phyloP scores from a whole-genome alignment of 2,113 vertebrate genomes.

The Hassar affinis region DNA sequence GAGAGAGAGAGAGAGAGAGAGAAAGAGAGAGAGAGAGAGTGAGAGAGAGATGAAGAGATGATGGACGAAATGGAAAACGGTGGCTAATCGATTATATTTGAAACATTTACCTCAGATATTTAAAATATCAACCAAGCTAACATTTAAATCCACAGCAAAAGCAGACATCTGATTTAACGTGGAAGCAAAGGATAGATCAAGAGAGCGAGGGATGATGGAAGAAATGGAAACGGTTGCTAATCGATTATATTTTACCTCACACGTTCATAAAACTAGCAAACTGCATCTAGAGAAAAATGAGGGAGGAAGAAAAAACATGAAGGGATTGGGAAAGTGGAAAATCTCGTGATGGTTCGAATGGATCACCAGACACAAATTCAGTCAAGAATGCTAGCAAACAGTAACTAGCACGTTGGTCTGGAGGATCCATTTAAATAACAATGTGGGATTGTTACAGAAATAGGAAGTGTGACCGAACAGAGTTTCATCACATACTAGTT shows the following conservation, averaged over 20 bases:
- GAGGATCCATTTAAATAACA: background rate
- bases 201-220: too few relatives aligned
- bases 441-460: background rate
- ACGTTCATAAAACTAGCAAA: background rate
- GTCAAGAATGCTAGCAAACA: background rate
- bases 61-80: background rate
- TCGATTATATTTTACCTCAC: background rate
- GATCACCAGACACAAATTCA: background rate
- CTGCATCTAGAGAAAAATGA: background rate
- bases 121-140: background rate
- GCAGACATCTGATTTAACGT: background rate
- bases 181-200: too few relatives aligned
- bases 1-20: background rate
- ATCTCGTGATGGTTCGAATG: too few relatives aligned
- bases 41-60: background rate
- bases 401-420: background rate
- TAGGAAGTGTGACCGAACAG: background rate
- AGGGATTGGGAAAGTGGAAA: background rate
- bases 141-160: background rate
- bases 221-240: too few relatives aligned
- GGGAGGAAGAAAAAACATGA: background rate
- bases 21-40: background rate
- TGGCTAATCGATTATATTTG: background rate
- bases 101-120: background rate
- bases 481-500: background rate